phyloP scores from a whole-genome alignment of 1,140 invertebrate genomes.

The Temnothorax nylanderi region DNA sequence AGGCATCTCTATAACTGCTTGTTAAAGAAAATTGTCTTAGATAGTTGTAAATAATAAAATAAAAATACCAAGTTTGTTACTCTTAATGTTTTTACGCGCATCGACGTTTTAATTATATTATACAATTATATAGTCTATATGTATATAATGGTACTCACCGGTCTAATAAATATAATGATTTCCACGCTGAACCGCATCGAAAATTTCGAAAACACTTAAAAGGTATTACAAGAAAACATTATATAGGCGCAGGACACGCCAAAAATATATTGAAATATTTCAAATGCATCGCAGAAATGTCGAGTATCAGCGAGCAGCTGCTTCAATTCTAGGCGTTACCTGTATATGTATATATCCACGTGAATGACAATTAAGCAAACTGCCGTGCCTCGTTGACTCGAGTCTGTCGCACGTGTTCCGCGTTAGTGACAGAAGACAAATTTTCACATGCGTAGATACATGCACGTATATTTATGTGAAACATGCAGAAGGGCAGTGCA shows the following conservation, averaged over 20 bases:
- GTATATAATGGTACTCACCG: not conserved
- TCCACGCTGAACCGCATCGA: not conserved
- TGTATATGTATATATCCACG: constrained; percentile 14
- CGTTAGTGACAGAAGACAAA: constrained; percentile 25
- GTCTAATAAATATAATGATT: not conserved
- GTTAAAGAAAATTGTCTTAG: constrained; percentile 17
- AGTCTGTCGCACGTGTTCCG: constrained; percentile 5
- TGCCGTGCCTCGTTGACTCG: not conserved
- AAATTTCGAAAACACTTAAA: constrained; percentile 9
- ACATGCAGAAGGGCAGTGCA: not conserved
- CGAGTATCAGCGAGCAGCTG: constrained; percentile 17
- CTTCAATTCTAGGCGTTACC: not conserved
- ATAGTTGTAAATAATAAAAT: not conserved
- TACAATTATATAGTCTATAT: not conserved
- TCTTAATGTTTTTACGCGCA: not conserved
- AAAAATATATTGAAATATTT: not conserved
- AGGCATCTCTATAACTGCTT: constrained; percentile 54
- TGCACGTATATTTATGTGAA: constrained; percentile 2
- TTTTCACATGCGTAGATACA: constrained; percentile 22
- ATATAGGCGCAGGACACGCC: not conserved
- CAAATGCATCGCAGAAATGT: constrained; percentile 34
- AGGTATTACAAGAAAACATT: constrained; percentile 17
- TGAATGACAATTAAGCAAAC: not conserved
- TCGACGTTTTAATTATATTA: not conserved
- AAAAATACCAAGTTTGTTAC: not conserved